A percentile compares a stretch with the other conserved stretches of the same genome.
These are phyloP conservation scores for Folsomia manolachei DNA, from an alignment of 2,888 invertebrate species.

Conservation along the genomic window DNA sequence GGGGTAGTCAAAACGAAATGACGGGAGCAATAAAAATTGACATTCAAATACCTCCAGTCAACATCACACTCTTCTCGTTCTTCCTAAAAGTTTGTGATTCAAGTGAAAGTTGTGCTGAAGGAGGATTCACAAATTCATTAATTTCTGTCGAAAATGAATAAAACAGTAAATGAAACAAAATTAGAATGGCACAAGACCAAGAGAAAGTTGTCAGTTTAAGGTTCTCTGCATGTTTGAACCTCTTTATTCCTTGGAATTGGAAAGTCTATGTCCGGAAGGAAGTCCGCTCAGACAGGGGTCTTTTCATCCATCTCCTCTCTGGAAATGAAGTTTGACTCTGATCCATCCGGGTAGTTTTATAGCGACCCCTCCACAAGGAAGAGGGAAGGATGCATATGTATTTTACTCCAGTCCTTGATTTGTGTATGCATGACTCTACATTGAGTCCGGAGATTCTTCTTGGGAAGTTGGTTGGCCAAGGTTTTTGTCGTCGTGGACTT, in stretches of 20 bases:
- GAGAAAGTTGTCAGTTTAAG: too few species aligned
- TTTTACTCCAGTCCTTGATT: not conserved
- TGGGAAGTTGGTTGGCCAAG: too few species aligned
- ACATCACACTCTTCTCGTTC: slow-evolving; percentile 11
- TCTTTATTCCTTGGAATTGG: not conserved
- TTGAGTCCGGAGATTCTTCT: not conserved
- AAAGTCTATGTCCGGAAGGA: not conserved
- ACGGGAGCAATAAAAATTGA: slow-evolving; percentile 43
- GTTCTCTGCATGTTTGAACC: not conserved
- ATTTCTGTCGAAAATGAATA: too few species aligned
- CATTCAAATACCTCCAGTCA: slow-evolving; percentile 42
- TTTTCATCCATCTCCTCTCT: slow-evolving; percentile 13
- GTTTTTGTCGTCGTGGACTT: too few species aligned
- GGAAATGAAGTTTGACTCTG: slow-evolving; percentile 14
- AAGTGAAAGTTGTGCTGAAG: too few species aligned
- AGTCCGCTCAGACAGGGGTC: not conserved
- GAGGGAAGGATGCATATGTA: not conserved
- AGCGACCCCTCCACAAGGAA: not conserved
- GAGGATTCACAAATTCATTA: too few species aligned
- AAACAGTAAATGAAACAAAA: too few species aligned
- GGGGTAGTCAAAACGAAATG: slow-evolving; percentile 31
- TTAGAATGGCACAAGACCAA: too few species aligned
- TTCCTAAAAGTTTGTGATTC: too few species aligned
- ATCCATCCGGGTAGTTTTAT: not conserved
- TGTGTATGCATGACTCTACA: slow-evolving; percentile 17